Evolutionary conservation across 2,888 invertebrate genomes (phyloP).

Genomic region (Ophioninae sp.): DNA sequence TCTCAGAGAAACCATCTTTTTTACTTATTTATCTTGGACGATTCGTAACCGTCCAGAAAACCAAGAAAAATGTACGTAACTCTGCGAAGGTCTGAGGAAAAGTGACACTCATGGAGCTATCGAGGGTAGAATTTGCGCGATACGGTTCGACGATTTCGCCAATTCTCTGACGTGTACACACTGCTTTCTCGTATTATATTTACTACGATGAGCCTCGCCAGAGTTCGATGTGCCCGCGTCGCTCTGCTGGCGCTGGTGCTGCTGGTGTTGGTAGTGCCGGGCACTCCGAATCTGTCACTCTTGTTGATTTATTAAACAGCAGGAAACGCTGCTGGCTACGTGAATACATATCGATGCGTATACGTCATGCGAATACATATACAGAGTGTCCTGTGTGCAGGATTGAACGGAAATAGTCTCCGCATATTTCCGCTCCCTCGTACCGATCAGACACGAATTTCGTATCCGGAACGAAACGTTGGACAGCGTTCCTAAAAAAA

Average conservation of each 20-base stretch:
- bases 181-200: slow-evolving; percentile 29
- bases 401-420: slow-evolving; percentile 50
- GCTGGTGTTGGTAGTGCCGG: slow-evolving; percentile 33
- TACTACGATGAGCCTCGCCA: slow-evolving; percentile 22
- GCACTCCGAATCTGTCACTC: slow-evolving; percentile 58
- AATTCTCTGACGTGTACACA: slow-evolving; percentile 9
- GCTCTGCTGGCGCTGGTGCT: slow-evolving; percentile 19
- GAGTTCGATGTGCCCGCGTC: slow-evolving; percentile 35
- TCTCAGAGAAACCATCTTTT: not conserved
- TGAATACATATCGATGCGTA: slow-evolving; percentile 20
- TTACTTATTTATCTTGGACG: not conserved
- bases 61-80: not conserved
- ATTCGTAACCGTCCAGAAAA: slow-evolving; percentile 2
- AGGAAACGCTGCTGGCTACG: slow-evolving; percentile 40
- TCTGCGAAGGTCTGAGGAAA: not conserved
- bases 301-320: slow-evolving; percentile 62
- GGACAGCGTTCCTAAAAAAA: not conserved
- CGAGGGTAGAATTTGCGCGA: slow-evolving; percentile 22
- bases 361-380: slow-evolving; percentile 2
- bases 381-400: not conserved
- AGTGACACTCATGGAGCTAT: not conserved
- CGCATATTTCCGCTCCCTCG: slow-evolving; percentile 25
- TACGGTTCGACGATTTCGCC: slow-evolving; percentile 41
- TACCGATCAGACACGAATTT: slow-evolving; percentile 28
- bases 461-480: not conserved